These are phyloP conservation scores for Hemitrygon akajei DNA, from an alignment of 2,797 vertebrate species.

Conservation along the genomic window DNA sequence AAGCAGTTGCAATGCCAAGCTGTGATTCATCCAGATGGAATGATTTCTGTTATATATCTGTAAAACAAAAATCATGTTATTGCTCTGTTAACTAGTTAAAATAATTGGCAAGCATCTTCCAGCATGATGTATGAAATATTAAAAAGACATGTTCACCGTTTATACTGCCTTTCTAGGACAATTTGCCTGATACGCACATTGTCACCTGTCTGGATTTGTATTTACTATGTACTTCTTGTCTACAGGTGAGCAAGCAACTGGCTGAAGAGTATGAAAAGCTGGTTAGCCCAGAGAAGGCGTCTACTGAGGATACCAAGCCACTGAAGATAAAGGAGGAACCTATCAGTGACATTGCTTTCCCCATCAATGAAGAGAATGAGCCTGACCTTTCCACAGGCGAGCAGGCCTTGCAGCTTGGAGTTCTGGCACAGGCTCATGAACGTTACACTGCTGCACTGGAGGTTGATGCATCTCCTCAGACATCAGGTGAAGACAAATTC, in stretches of 20 bases:
- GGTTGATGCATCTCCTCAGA: slow-evolving; percentile 82
- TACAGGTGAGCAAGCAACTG: slow-evolving; percentile 88
- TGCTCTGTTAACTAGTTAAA: not conserved
- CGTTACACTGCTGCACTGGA: slow-evolving; percentile 78
- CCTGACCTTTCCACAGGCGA: slow-evolving; percentile 82
- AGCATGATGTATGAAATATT: not conserved
- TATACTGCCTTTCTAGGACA: not conserved
- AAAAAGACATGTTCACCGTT: not conserved
- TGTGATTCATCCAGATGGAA: no score
- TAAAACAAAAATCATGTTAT: not conserved
- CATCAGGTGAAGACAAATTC: slow-evolving; percentile 63
- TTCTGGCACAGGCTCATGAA: slow-evolving; percentile 77
- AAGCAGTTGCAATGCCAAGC: no score
- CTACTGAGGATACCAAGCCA: slow-evolving; percentile 81
- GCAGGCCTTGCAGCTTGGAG: slow-evolving; percentile 82
- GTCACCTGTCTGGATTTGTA: no score
- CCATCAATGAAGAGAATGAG: slow-evolving; percentile 84
- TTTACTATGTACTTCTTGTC: slow-evolving; percentile 40
- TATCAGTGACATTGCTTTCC: slow-evolving; percentile 83
- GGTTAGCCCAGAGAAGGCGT: slow-evolving; percentile 87
- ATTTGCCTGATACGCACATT: not conserved
- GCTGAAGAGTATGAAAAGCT: slow-evolving; percentile 91
- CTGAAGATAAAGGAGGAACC: slow-evolving; percentile 90
- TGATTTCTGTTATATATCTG: no score
- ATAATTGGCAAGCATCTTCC: not conserved